Conservation (phyloP, 2,888 invertebrate species). For the Ectemnius continuus region DNA sequence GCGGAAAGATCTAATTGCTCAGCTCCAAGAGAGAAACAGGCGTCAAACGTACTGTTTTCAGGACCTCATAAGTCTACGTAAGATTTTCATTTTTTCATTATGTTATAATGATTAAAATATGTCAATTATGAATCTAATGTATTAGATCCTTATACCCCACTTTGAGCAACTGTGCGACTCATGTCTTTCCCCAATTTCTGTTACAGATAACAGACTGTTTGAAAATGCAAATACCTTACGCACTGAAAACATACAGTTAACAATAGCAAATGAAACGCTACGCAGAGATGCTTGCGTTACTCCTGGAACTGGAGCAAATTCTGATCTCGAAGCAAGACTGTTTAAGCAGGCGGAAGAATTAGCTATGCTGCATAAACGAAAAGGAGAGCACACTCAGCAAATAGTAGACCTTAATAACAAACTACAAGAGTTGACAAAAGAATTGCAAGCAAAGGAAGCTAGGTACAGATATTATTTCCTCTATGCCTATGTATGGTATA, state of each 20-base stretch:
- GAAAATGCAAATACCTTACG: constrained; percentile 90
- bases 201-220: constrained; percentile 91
- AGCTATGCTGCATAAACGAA: constrained; percentile 91
- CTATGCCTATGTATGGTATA: background rate
- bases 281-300: constrained; percentile 80
- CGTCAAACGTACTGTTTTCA: constrained; percentile 87
- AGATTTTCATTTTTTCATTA: constrained; percentile 73
- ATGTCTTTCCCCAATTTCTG: constrained; percentile 39
- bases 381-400: constrained; percentile 96
- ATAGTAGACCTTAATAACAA: constrained; percentile 93
- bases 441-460: constrained; percentile 85
- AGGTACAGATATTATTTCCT: constrained; percentile 78
- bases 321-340: constrained; percentile 91
- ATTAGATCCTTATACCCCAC: background rate
- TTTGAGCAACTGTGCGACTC: background rate
- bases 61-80: constrained; percentile 90
- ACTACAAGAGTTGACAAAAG: constrained; percentile 91
- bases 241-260: constrained; percentile 90
- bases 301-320: constrained; percentile 82
- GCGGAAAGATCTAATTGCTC: constrained; percentile 85
- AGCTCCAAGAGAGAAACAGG: constrained; percentile 87
- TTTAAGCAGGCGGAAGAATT: constrained; percentile 94
- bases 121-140: background rate
- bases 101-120: background rate
- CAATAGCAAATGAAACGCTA: constrained; percentile 91